A percentile compares a stretch with the other conserved stretches of the same genome.
Evolutionary conservation across 2,113 vertebrate species (phyloP).

Genomic region (Stegastes partitus): DNA sequence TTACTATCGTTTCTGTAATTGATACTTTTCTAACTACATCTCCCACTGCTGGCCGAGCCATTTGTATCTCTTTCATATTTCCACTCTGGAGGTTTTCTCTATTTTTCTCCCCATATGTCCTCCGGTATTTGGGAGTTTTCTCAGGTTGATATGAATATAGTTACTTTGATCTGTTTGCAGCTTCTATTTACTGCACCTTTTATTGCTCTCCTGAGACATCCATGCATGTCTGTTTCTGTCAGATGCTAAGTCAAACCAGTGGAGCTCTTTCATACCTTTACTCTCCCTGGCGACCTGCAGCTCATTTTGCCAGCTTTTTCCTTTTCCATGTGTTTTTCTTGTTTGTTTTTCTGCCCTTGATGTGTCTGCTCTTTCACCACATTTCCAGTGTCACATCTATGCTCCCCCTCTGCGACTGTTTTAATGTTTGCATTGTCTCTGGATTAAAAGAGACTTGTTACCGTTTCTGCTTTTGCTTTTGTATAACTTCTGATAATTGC

Average conservation of each 20-base stretch:
- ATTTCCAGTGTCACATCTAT: conserved; percentile 9
- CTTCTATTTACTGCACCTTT: conserved; percentile 33
- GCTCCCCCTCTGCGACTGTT: background rate
- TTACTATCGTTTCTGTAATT: too few relatives aligned
- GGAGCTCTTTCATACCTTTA: conserved; percentile 17
- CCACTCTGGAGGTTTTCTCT: background rate
- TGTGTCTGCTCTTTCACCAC: conserved; percentile 10
- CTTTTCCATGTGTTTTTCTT: background rate
- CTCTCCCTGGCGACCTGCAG: background rate
- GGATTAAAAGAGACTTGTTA: conserved; percentile 1
- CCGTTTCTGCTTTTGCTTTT: conserved; percentile 5
- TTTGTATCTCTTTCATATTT: background rate
- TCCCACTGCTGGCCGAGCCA: background rate
- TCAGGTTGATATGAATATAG: conserved; percentile 1
- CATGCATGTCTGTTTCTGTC: conserved; percentile 19
- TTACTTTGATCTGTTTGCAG: conserved; percentile 20
- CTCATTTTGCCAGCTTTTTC: conserved; percentile 5
- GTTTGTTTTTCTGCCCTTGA: background rate
- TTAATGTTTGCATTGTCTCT: conserved; percentile 21
- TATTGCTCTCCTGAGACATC: conserved; percentile 29
- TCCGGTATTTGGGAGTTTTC: conserved; percentile 17
- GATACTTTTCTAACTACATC: background rate
- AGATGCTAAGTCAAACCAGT: conserved; percentile 14
- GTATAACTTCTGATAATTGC: conserved; percentile 50
- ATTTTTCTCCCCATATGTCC: background rate